Evolutionary conservation across 2,888 invertebrate genomes (phyloP), one percentile per base, ranked within the genome.

Genomic region (Ochlodes sylvanus): DNA sequence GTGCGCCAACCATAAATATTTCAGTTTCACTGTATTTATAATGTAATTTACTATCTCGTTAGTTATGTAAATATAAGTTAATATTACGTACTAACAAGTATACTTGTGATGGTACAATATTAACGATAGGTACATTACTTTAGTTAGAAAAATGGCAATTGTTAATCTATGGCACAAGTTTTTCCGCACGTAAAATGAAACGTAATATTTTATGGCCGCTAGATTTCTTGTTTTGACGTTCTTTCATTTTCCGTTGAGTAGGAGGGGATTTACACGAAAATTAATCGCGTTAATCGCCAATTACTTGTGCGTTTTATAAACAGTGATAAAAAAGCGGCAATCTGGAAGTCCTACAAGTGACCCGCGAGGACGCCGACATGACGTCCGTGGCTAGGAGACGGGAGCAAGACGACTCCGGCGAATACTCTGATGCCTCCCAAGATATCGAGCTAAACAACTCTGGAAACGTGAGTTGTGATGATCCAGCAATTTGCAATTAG

Each of bases 341-440:
- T 82, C 92, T 92, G 92, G 92, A 92, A 87, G 88, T 91, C 73
- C 75, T 92, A 79, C 87, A 87, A 83, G 89, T 86, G 74, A 86
- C 85, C 74, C 85, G 85, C 70, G 87, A 87, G 85, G 90, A 88
- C 88, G 88, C 86, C 81, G 86, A 88, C 74, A 93, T 93, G 92
- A 93, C 93, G 90, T 89, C 93, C 83, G 85, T 92, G 72, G 85
- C 82, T 63, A 85, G 88, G 76, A 86, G 88, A 81, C 80, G 81
- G 76, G 88, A 88, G 61, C 90, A 86, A 64, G 89, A 90, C 73
- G 93, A 93, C 79, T 91, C 93, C 69, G 91, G 90, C 70, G 93
- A 93, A 79, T 93, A 88, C 80, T 93, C 93, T 60, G 93, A 94
- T 70, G 88, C 89, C 78, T 93, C 93, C 60, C 92, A 91, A 80